phyloP scores from a whole-genome alignment of 2,113 vertebrate species.

The Melanerpes aurifrons region DNA sequence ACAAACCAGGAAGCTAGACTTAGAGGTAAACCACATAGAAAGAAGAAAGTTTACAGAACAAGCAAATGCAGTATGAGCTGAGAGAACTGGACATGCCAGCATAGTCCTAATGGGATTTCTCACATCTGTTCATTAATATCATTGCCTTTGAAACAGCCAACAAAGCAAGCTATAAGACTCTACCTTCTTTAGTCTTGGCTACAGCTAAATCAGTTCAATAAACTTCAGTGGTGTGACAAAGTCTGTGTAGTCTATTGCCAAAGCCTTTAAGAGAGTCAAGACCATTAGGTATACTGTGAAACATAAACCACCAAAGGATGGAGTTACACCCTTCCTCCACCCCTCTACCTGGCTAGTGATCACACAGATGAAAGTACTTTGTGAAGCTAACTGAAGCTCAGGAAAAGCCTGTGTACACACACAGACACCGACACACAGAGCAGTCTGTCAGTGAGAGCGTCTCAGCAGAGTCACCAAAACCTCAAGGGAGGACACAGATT shows the following conservation, averaged over 20 bases:
- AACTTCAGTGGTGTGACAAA: neutral
- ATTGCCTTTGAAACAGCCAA: constrained; percentile 14
- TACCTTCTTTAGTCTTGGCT: neutral
- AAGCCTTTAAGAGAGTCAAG: neutral
- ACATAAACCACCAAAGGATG: neutral
- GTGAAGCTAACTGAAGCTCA: neutral
- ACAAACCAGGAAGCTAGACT: neutral
- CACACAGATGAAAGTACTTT: neutral
- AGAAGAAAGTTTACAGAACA: neutral
- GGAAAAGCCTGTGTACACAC: neutral
- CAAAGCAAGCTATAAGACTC: neutral
- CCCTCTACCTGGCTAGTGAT: neutral
- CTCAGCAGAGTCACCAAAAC: neutral
- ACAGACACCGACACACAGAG: neutral
- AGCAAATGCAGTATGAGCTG: neutral
- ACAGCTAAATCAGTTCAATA: neutral
- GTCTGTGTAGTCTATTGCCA: neutral
- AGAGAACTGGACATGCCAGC: neutral
- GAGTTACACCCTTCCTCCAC: constrained; percentile 31
- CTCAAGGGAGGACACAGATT: neutral
- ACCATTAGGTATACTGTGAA: neutral
- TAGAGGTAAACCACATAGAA: neutral
- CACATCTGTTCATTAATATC: neutral
- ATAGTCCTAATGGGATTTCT: neutral
- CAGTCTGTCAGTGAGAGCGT: neutral